A percentile compares a stretch with the other conserved stretches of the same genome.
Evolutionary conservation across 2,888 invertebrate species (phyloP).

Genomic region (Lycophotia porphyrea): DNA sequence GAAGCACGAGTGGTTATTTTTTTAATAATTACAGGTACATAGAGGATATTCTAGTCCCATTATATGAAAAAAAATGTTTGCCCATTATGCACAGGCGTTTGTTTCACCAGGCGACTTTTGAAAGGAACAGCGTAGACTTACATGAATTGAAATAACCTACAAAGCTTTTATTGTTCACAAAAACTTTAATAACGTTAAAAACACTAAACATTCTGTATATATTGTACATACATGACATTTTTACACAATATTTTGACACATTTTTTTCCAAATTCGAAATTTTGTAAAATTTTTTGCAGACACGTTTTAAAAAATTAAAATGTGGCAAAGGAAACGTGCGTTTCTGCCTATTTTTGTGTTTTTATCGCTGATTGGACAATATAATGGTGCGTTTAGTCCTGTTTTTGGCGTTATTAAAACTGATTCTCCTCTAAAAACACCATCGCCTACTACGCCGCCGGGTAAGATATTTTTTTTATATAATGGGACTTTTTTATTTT

Average conservation of each 20-base stretch:
- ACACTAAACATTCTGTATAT: conserved; percentile 58
- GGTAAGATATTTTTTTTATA: conserved; percentile 74
- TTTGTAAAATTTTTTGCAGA: conserved; percentile 37
- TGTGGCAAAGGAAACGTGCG: conserved; percentile 42
- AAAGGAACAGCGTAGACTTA: conserved; percentile 26
- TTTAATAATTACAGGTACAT: conserved; percentile 64
- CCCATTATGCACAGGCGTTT: conserved; percentile 51
- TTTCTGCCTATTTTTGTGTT: conserved; percentile 54
- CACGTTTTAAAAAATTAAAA: conserved; percentile 35
- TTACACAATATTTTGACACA: conserved; percentile 29
- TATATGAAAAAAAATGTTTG: conserved; percentile 71
- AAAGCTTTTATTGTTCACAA: conserved; percentile 16
- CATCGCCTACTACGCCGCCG: conserved; percentile 71
- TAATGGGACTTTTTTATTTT: conserved; percentile 62
- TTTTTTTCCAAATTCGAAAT: conserved; percentile 48
- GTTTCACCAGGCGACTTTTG: conserved; percentile 36
- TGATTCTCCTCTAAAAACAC: conserved; percentile 67
- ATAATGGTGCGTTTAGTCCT: conserved; percentile 74
- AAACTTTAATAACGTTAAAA: conserved; percentile 59
- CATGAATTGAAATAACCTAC: conserved; percentile 35
- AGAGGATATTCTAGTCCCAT: conserved; percentile 68
- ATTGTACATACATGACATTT: conserved; percentile 53
- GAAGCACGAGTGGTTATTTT: conserved; percentile 50
- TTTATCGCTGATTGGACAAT: conserved; percentile 63
- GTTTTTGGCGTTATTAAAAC: conserved; percentile 75